Evolutionary conservation across 2,888 invertebrate species (phyloP), one percentile per base, ranked within the genome.

Genomic region (Cylloceria caligata): DNA sequence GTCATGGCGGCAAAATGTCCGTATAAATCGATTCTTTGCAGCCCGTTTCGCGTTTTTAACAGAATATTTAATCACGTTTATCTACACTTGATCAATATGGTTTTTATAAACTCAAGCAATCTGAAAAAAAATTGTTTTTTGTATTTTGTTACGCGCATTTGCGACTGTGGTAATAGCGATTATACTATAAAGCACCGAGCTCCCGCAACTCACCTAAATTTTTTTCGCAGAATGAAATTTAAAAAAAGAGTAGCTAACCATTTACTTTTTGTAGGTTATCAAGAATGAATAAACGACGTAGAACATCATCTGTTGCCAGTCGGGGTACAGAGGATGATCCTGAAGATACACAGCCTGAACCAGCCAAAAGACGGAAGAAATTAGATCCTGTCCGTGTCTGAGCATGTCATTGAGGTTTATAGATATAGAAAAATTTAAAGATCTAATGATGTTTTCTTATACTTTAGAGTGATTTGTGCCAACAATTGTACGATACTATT

Each of bases 401-500:
- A 21, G 16, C n/a, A n/a, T 49, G 11, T n/a, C 0, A 16, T 36
- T 42, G 11, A 3, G 11, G 4, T 39, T 39, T 39, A 2, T 2
- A 9, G 7, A 21, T 9, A 9, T 30, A n/a, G 34, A 60, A 19
- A 0, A 60, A 16, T 30, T 30, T 6, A 36, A 7, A 19, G 16
- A 19, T 34, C 16, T 60, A 11, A 19, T 7, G 11, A 42, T 49
- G 19, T 34, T 71, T 64, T 13, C 16, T 45, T n/a, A 24, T 27
- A 24, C 84, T 94, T 49, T 91, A 97, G 96, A 95, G 96, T 87
- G 97, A 98, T 93, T 94, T 97, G 83, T 97, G 97, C 89, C 98
- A 99, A 92, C 98, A 98, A 90, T 93, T 99, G 45, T 98, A 98
- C 93, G 99, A 99, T 89, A 96, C 96, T 0, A 96, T 99, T 84